A percentile compares a stretch with the other conserved stretches of the same genome.
These are phyloP conservation scores for Tapera naevia DNA, from an alignment of 2,797 vertebrate species.

Conservation along the genomic window DNA sequence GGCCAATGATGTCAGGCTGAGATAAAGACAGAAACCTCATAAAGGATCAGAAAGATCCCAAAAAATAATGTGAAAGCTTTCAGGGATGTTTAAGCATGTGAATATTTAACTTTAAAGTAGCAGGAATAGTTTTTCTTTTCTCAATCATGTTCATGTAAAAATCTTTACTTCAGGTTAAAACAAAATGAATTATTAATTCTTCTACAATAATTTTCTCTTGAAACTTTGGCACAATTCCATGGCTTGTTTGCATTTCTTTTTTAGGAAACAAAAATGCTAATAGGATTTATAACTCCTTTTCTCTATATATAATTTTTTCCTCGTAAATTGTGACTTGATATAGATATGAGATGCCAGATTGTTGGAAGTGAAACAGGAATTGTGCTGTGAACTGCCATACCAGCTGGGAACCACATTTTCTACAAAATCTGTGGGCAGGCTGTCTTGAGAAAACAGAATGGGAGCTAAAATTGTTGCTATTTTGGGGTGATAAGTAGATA, in stretches of 20 bases:
- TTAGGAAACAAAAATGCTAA: background rate
- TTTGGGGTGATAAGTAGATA: slow-evolving; percentile 58
- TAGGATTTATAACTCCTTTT: slow-evolving; percentile 2
- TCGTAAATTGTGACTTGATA: slow-evolving; percentile 7
- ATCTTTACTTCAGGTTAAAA: background rate
- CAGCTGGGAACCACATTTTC: slow-evolving; percentile 71
- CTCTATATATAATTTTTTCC: background rate
- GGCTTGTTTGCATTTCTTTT: background rate
- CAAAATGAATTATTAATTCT: background rate
- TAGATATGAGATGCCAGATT: slow-evolving; percentile 55
- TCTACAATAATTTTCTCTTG: background rate
- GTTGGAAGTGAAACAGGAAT: slow-evolving; percentile 62
- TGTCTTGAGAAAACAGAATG: slow-evolving; percentile 66
- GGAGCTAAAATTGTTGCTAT: slow-evolving; percentile 64
- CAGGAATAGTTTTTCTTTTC: background rate
- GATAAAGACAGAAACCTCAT: slow-evolving; percentile 39
- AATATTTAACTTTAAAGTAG: slow-evolving; percentile 1
- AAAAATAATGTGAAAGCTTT: background rate
- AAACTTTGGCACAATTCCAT: background rate
- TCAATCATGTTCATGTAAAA: background rate
- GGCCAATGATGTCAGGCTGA: slow-evolving; percentile 29
- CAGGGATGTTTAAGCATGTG: background rate
- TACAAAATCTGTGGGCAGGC: slow-evolving; percentile 67
- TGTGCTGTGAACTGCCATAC: slow-evolving; percentile 60
- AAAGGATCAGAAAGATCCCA: background rate